Evolutionary conservation across 1,140 invertebrate genomes (phyloP).

Genomic region (Cydia amplana): DNA sequence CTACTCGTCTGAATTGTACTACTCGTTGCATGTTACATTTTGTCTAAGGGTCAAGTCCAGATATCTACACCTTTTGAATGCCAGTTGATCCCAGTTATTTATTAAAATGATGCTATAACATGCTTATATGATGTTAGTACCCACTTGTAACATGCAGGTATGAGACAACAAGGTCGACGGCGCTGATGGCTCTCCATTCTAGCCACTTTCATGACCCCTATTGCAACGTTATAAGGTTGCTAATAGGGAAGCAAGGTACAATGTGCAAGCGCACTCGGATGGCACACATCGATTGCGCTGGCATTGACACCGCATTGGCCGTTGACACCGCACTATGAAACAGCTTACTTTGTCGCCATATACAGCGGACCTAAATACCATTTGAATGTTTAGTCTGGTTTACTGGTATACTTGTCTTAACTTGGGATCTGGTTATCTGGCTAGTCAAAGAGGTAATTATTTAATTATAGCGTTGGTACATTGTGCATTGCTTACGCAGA

Average conservation of each 20-base stretch:
- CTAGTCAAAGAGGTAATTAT: too few relatives aligned
- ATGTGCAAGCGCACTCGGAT: conserved; percentile 5
- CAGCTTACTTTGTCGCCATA: neutral
- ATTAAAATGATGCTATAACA: neutral
- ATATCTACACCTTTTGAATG: too few relatives aligned
- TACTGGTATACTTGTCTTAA: neutral
- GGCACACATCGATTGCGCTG: conserved; percentile 22
- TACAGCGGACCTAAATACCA: neutral
- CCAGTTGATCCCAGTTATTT: too few relatives aligned
- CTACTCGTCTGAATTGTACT: too few relatives aligned
- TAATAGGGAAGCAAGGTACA: neutral
- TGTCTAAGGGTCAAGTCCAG: too few relatives aligned
- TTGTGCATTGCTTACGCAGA: too few relatives aligned
- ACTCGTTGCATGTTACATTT: too few relatives aligned
- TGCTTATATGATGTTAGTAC: neutral
- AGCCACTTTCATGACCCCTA: neutral
- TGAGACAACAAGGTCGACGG: neutral
- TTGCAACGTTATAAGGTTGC: neutral
- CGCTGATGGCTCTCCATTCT: neutral
- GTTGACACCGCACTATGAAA: conserved; percentile 14
- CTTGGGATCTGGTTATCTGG: neutral
- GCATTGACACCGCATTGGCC: conserved; percentile 17
- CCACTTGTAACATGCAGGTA: neutral
- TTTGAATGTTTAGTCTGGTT: neutral
- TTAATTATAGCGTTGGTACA: too few relatives aligned